Evolutionary conservation across 2,797 vertebrate genomes (phyloP).

Genomic region (Acrocephalus scirpaceus): DNA sequence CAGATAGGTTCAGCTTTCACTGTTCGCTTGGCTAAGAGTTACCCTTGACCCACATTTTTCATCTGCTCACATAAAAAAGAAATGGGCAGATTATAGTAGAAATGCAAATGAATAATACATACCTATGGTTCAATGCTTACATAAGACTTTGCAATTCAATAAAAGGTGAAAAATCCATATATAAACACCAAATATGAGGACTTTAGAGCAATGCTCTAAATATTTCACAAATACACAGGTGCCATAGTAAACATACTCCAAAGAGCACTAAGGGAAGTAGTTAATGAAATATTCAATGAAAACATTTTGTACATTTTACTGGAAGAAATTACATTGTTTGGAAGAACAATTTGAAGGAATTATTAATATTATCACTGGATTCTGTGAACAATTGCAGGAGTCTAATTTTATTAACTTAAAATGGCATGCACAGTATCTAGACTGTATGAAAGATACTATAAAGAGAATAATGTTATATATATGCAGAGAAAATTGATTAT

Average conservation of each 20-base stretch:
- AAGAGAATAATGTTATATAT: background rate
- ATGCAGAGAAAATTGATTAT: background rate
- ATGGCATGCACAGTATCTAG: background rate
- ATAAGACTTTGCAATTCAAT: background rate
- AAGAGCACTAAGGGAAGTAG: background rate
- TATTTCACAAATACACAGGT: background rate
- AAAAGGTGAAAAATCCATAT: background rate
- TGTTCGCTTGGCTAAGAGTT: background rate
- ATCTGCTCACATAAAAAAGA: background rate
- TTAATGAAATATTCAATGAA: conserved; percentile 36
- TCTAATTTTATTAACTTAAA: conserved; percentile 43
- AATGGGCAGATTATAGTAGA: background rate
- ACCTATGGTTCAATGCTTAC: background rate
- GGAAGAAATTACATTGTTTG: conserved; percentile 28
- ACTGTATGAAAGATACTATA: background rate
- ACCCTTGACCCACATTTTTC: conserved; percentile 56
- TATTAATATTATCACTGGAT: conserved; percentile 30
- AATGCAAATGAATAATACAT: background rate
- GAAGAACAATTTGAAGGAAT: conserved; percentile 29
- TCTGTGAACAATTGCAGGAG: conserved; percentile 23
- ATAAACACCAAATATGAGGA: background rate
- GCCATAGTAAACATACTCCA: background rate
- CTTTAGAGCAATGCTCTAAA: background rate
- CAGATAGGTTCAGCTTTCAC: conserved; percentile 47
- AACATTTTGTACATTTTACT: conserved; percentile 37